Percentiles rank a stretch among this genome's conserved stretches.
Conservation (phyloP, 2,113 vertebrate genomes). For the Patagioenas fasciata region DNA sequence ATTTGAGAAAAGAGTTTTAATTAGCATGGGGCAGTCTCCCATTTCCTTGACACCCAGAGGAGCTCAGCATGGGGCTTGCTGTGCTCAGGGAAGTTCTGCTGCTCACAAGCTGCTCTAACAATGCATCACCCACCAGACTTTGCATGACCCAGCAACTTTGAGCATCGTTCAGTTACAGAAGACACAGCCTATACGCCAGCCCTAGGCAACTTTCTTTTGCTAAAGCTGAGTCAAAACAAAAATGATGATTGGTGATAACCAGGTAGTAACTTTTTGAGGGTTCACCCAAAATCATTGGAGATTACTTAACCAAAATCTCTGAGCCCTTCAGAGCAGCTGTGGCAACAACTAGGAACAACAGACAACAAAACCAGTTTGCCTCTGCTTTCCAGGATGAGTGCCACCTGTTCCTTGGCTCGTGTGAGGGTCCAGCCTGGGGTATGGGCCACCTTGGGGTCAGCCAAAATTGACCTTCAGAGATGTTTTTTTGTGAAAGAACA, state of each 20-base stretch:
- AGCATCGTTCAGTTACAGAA: accelerated
- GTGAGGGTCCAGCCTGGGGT: neutral
- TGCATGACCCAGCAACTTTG: accelerated
- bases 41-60: neutral
- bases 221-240: neutral
- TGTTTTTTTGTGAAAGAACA: neutral
- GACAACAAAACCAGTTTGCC: neutral
- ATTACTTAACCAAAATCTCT: neutral
- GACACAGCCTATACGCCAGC: neutral
- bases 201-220: neutral
- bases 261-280: neutral
- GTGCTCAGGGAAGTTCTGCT: neutral
- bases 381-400: neutral
- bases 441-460: neutral
- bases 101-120: neutral
- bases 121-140: accelerated
- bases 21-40: neutral
- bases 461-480: neutral
- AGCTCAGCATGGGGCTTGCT: neutral
- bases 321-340: neutral
- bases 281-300: neutral
- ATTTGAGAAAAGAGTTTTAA: slow-evolving; percentile 1
- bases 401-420: neutral
- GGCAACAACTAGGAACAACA: neutral
- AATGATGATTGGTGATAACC: neutral